These are phyloP conservation scores for Cyprinus carpio DNA, from an alignment of 2,113 vertebrate species.

Conservation along the genomic window DNA sequence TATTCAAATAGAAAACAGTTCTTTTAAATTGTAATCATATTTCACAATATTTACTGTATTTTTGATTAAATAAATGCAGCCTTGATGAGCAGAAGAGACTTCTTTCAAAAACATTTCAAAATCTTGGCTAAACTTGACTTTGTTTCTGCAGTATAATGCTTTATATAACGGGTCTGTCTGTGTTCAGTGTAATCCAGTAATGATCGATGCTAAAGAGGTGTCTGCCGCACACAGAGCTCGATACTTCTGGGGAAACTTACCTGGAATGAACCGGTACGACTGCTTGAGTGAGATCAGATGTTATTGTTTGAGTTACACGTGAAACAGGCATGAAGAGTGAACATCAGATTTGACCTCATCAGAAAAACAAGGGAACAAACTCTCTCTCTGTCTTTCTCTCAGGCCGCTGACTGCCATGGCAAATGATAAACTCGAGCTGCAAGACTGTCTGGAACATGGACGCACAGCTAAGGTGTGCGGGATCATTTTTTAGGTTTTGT, in stretches of 20 bases:
- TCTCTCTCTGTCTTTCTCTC: neutral
- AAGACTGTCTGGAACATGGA: constrained; percentile 96
- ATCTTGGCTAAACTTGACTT: neutral
- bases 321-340: neutral
- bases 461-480: constrained; percentile 91
- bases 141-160: neutral
- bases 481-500: neutral
- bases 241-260: constrained; percentile 99
- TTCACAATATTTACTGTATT: neutral
- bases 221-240: constrained; percentile 95
- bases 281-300: neutral
- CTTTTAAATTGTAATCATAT: neutral
- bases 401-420: constrained; percentile 89
- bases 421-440: constrained; percentile 93
- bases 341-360: no score
- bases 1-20: neutral
- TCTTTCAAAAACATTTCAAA: neutral
- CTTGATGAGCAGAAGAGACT: neutral
- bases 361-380: neutral
- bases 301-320: neutral
- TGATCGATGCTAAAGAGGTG: constrained; percentile 99
- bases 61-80: neutral
- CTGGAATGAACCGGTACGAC: constrained; percentile 96
- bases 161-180: neutral
- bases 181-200: constrained; percentile 93